Base-by-base conservation (phyloP, 2,113 vertebrate genomes). In the Oncorhynchus kisutch region DNA sequence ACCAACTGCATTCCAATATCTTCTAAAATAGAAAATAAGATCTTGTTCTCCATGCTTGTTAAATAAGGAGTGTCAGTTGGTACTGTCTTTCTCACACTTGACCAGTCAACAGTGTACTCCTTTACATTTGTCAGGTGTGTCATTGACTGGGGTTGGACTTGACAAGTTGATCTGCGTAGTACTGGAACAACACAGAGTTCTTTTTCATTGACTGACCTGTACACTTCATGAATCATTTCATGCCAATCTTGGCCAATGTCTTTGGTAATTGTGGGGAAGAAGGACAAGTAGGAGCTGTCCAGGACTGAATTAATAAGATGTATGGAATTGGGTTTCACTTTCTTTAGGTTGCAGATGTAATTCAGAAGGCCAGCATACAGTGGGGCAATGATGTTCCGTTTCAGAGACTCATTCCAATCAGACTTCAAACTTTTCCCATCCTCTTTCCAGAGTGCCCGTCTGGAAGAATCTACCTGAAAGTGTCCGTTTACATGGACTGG, bases 401-500 rank as follows among this genome's bases (percentile, higher is more conserved):
- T 92, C 66, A 96, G 87, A 77, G 75, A 89, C 11, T 70, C 68
- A 74, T 96, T 96, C 95, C 95, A 95, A 51, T 79, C 49, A 29
- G 78, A 76, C 79, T 92, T 92, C 24, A 13, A 11, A 86, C 87
- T 91, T 49, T 82, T 71, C 0, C 67, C 90, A 78, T 93, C 92
- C 72, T 94, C 91, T 67, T 91, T 92, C 90, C 78, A 87, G 57
- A 96, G 81, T 34, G 60, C 74, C 67, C 83, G 90, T 49, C 95
- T 94, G 25, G 93, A 85, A 0, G 79, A 85, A 82, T 95, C 92
- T 24, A 95, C 91, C 51, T 93, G 91, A 91, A 96, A 96, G 89
- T 94, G 95, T 74, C 91, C 94, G 62, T 94, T 95, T 70, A 96
- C 78, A 71, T 96, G 95, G 12, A 96, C 91, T 64, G 95, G 95